Evolutionary conservation across 2,888 invertebrate species (phyloP).

Genomic region (Amiota minor): DNA sequence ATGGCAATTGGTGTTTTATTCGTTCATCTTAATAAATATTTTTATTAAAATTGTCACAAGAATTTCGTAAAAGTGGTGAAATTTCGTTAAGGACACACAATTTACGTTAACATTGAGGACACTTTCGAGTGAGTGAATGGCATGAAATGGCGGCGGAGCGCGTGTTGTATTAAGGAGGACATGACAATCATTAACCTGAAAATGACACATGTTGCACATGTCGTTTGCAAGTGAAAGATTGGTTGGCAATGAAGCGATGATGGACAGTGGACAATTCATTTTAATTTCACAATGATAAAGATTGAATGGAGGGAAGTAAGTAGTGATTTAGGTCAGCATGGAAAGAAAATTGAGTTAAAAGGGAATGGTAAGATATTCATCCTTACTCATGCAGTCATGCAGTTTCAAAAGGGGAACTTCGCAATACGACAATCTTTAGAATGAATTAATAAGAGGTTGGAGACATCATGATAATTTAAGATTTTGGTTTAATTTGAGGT

Average conservation of each 20-base stretch:
- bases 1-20: neutral
- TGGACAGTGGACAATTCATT: neutral
- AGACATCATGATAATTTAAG: too few species aligned
- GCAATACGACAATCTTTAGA: too few species aligned
- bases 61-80: slow-evolving; percentile 22
- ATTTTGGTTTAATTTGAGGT: too few species aligned
- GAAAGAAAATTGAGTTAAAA: too few species aligned
- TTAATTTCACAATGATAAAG: neutral
- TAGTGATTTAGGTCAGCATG: too few species aligned
- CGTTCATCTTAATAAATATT: slow-evolving; percentile 24
- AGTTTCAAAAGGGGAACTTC: too few species aligned
- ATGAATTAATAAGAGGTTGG: too few species aligned
- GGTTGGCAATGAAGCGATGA: neutral
- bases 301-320: neutral
- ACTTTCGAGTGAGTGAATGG: neutral
- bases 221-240: slow-evolving; percentile 5
- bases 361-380: too few species aligned
- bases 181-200: slow-evolving; percentile 27
- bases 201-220: neutral
- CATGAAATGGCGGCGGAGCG: too few species aligned
- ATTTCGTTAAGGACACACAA: slow-evolving; percentile 8
- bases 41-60: slow-evolving; percentile 30
- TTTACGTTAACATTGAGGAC: neutral
- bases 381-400: too few species aligned
- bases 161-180: too few species aligned